A percentile compares a stretch with the other conserved stretches of the same genome.
phyloP scores from a whole-genome alignment of 2,888 invertebrate genomes.

The Pegoplata infirma region DNA sequence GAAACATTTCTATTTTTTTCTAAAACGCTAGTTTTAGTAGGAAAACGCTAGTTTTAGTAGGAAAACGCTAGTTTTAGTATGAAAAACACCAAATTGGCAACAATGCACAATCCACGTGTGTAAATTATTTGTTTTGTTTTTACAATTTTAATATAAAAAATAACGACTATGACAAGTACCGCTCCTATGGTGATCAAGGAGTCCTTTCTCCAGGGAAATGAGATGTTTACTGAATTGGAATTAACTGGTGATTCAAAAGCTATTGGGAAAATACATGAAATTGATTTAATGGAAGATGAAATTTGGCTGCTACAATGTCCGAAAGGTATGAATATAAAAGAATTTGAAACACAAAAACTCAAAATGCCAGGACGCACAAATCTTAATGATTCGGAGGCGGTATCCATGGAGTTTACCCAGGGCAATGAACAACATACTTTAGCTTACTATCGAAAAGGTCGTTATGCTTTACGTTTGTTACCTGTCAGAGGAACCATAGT shows the following conservation, averaged over 20 bases:
- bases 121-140: slow-evolving; percentile 10
- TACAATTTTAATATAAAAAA: background rate
- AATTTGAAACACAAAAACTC: slow-evolving; percentile 65
- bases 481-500: slow-evolving; percentile 67
- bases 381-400: slow-evolving; percentile 62
- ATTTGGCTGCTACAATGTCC: slow-evolving; percentile 71
- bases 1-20: no score
- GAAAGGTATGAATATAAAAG: slow-evolving; percentile 63
- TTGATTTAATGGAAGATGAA: slow-evolving; percentile 67
- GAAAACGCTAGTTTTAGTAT: no score
- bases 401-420: slow-evolving; percentile 65
- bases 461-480: slow-evolving; percentile 64
- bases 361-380: slow-evolving; percentile 69
- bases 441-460: slow-evolving; percentile 64
- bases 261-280: slow-evolving; percentile 62
- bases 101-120: slow-evolving; percentile 20
- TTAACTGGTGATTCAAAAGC: slow-evolving; percentile 47
- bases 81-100: no score
- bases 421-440: slow-evolving; percentile 62
- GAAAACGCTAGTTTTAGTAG: no score
- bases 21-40: no score
- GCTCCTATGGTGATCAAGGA: slow-evolving; percentile 31
- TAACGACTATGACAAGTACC: background rate
- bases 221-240: slow-evolving; percentile 60
- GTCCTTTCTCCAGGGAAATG: slow-evolving; percentile 58